A percentile compares a stretch with the other conserved stretches of the same genome.
These are phyloP conservation scores for Vireo altiloquus DNA, from an alignment of 2,113 vertebrate genomes.

Conservation along the genomic window DNA sequence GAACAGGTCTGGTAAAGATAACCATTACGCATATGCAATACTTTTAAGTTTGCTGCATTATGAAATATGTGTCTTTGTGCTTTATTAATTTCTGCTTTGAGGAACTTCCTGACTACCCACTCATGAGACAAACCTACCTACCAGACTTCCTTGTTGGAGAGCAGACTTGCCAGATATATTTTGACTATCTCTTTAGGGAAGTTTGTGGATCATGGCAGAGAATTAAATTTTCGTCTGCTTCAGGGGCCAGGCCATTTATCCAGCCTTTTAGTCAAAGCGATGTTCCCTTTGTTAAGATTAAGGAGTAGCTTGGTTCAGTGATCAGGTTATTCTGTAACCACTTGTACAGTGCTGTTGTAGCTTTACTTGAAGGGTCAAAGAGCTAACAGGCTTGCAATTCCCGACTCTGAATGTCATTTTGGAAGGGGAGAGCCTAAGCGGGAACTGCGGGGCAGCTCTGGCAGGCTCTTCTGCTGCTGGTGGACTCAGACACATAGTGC, in stretches of 20 bases:
- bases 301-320: constrained; percentile 34
- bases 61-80: neutral
- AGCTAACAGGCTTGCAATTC: neutral
- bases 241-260: neutral
- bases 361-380: neutral
- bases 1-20: neutral
- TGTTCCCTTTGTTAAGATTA: neutral
- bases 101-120: neutral
- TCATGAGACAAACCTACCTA: neutral
- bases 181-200: neutral
- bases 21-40: neutral
- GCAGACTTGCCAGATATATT: neutral
- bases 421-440: neutral
- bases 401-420: neutral
- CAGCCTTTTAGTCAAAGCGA: neutral
- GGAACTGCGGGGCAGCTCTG: neutral
- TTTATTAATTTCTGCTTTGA: neutral
- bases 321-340: constrained; percentile 62
- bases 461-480: neutral
- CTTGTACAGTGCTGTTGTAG: neutral
- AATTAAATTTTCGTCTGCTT: neutral
- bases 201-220: neutral
- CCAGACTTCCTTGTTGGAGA: neutral
- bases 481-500: neutral
- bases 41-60: neutral